These are phyloP conservation scores for Paramormyrops kingsleyae DNA, from an alignment of 2,113 vertebrate genomes.

Conservation along the genomic window DNA sequence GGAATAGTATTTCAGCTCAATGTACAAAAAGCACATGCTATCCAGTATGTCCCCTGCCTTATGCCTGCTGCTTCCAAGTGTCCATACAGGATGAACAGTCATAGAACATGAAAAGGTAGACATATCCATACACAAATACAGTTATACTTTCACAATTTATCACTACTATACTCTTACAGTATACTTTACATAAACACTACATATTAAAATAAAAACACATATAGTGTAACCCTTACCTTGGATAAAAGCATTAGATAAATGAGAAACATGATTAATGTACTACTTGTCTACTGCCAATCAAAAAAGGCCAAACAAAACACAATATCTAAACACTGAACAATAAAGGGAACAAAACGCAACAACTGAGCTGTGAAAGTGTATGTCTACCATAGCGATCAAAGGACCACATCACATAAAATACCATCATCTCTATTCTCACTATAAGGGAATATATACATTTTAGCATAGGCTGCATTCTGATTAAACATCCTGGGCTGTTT, in stretches of 20 bases:
- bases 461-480: background rate
- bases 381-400: background rate
- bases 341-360: background rate
- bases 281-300: background rate
- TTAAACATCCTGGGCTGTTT: background rate
- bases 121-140: background rate
- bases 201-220: background rate
- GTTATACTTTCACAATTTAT: background rate
- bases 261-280: background rate
- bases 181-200: background rate
- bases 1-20: too few relatives aligned
- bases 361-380: background rate
- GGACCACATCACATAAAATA: background rate
- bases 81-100: background rate
- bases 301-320: background rate
- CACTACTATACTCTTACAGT: background rate
- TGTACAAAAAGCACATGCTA: too few relatives aligned
- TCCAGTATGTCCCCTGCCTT: background rate
- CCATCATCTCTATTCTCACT: background rate
- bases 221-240: background rate
- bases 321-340: background rate
- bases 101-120: background rate
- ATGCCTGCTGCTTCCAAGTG: background rate
- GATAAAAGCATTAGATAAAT: background rate
- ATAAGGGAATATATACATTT: background rate